Evolutionary conservation across 2,113 vertebrate genomes (phyloP).

Genomic region (Hippolais icterina): DNA sequence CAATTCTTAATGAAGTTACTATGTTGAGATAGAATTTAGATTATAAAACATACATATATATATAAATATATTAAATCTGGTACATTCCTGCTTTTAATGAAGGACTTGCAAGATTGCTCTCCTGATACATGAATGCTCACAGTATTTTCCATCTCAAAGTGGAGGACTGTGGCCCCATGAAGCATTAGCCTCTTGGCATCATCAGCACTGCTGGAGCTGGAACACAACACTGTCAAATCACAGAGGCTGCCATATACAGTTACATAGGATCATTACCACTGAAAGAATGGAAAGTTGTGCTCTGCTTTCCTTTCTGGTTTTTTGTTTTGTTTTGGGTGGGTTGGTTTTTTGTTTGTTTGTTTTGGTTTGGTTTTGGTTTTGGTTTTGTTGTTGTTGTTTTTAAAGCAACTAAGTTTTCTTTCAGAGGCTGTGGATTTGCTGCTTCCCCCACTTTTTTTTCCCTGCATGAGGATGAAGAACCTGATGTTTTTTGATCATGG

Average conservation of each 20-base stretch:
- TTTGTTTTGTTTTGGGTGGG: too few species aligned
- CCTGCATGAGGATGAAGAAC: not conserved
- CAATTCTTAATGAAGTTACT: not conserved
- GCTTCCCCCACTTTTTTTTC: accelerated
- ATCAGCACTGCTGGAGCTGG: accelerated
- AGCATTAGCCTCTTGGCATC: not conserved
- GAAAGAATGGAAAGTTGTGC: not conserved
- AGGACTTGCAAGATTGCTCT: not conserved
- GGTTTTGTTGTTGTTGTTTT: too few species aligned
- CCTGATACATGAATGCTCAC: not conserved
- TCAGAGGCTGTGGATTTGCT: not conserved
- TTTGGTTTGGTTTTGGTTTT: not conserved
- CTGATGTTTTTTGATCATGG: not conserved
- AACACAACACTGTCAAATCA: not conserved
- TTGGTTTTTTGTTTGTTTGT: not conserved
- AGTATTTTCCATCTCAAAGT: not conserved
- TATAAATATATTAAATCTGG: not conserved
- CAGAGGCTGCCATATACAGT: not conserved
- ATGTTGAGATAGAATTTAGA: not conserved
- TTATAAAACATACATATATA: too few species aligned
- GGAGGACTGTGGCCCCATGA: accelerated
- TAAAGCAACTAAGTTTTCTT: not conserved
- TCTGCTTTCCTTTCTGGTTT: not conserved
- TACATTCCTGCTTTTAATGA: not conserved
- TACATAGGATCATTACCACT: not conserved